Evolutionary conservation across 2,888 invertebrate species (phyloP).

Genomic region (Ligdia adustata): DNA sequence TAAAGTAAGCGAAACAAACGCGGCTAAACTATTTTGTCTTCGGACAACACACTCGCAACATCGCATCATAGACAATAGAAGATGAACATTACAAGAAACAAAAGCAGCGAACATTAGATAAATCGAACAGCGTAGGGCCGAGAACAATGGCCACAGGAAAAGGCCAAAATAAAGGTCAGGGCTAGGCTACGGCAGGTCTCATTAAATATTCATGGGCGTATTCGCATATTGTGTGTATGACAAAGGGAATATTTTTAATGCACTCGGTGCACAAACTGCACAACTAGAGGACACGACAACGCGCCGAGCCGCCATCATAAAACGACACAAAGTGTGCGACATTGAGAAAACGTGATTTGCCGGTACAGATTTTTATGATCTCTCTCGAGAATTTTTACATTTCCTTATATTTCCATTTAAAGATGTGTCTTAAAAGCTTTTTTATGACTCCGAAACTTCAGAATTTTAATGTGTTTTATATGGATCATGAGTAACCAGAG

Average conservation of each 20-base stretch:
- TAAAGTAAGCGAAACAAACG: constrained; percentile 25
- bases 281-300: constrained; percentile 40
- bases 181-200: constrained; percentile 56
- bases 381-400: constrained; percentile 30
- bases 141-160: constrained; percentile 68
- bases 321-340: constrained; percentile 50
- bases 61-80: constrained; percentile 22
- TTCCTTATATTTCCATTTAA: constrained; percentile 38
- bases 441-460: constrained; percentile 35
- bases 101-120: constrained; percentile 60
- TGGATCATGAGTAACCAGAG: constrained; percentile 23
- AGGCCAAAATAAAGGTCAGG: constrained; percentile 76
- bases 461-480: constrained; percentile 27
- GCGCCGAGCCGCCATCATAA: constrained; percentile 41
- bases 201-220: constrained; percentile 75
- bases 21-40: constrained; percentile 17
- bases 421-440: constrained; percentile 37
- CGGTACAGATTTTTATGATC: constrained; percentile 44
- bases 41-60: constrained; percentile 13
- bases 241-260: constrained; percentile 63
- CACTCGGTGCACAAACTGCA: constrained; percentile 44
- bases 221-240: constrained; percentile 61
- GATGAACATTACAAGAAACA: constrained; percentile 51
- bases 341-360: constrained; percentile 56
- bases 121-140: constrained; percentile 45